A percentile compares a stretch with the other conserved stretches of the same genome.
Evolutionary conservation across 2,113 vertebrate genomes (phyloP).

Genomic region (Stigmatopora argus): DNA sequence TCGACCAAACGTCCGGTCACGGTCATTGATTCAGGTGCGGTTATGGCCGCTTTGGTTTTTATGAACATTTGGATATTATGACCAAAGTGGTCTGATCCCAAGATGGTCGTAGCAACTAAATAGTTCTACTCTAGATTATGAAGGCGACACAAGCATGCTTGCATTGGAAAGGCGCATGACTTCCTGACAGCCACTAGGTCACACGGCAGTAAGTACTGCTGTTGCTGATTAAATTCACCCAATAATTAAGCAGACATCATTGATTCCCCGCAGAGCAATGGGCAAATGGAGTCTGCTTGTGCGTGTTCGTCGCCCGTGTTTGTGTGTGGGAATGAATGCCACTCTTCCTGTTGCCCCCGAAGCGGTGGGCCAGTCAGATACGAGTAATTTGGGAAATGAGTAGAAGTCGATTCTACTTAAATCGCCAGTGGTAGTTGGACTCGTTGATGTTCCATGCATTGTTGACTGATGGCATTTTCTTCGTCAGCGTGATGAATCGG

Average conservation of each 20-base stretch:
- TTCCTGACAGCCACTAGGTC: conserved; percentile 65
- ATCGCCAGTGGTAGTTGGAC: conserved; percentile 52
- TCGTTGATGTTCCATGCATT: conserved; percentile 60
- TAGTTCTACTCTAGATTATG: conserved; percentile 53
- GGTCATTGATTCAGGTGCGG: too few relatives aligned
- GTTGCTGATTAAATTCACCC: conserved; percentile 72
- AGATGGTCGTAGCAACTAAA: conserved; percentile 23
- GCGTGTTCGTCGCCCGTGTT: conserved; percentile 30
- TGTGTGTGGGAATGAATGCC: conserved; percentile 20
- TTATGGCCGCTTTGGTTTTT: too few relatives aligned
- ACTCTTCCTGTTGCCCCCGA: conserved; percentile 63
- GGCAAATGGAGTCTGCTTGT: conserved; percentile 40
- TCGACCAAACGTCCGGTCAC: too few relatives aligned
- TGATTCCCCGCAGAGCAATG: conserved; percentile 68
- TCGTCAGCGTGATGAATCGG: conserved; percentile 57
- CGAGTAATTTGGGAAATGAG: conserved; percentile 70
- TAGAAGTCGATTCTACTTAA: conserved; percentile 69
- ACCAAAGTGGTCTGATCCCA: too few relatives aligned
- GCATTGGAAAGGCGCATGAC: conserved; percentile 54
- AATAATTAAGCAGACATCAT: conserved; percentile 78
- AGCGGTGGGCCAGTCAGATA: conserved; percentile 74
- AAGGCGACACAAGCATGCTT: conserved; percentile 30
- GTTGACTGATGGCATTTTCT: conserved; percentile 52
- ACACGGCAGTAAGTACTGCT: conserved; percentile 68
- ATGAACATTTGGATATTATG: too few relatives aligned